phyloP scores from a whole-genome alignment of 1,140 invertebrate genomes.

The Laupala kohalensis region DNA sequence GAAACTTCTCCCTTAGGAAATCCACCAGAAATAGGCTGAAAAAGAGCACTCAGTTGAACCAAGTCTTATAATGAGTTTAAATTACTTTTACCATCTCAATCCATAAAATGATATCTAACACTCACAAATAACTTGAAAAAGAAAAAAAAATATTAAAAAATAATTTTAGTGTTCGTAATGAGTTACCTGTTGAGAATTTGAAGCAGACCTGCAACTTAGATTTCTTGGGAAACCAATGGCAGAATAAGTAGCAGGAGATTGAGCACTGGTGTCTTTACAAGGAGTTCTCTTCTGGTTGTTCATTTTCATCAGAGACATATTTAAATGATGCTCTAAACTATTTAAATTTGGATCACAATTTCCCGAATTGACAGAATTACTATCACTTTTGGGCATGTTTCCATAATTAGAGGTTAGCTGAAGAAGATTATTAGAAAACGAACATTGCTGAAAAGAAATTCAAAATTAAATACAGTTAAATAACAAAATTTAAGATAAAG shows the following conservation, averaged over 20 bases:
- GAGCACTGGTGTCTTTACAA: not conserved
- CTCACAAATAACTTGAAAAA: not conserved
- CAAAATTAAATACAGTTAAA: not conserved
- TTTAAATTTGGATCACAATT: conserved; percentile 5
- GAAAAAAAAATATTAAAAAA: not conserved
- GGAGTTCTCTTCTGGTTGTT: not conserved
- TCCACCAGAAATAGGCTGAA: not conserved
- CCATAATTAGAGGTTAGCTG: not conserved
- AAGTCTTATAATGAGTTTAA: too few species aligned
- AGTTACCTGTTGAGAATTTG: conserved; percentile 1
- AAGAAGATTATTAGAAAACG: conserved; percentile 3
- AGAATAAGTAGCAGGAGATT: conserved; percentile 23
- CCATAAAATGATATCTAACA: not conserved
- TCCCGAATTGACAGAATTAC: not conserved
- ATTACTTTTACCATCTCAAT: too few species aligned
- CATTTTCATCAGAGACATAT: conserved; percentile 6
- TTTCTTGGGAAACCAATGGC: conserved; percentile 28
- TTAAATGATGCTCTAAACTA: conserved; percentile 7
- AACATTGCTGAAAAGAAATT: not conserved
- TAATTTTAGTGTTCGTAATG: too few species aligned
- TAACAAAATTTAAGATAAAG: too few species aligned
- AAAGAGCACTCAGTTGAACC: not conserved
- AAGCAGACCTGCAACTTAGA: conserved; percentile 12
- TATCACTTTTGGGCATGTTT: not conserved
- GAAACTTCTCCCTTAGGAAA: not conserved